These are phyloP conservation scores for Calephelis virginiensis DNA, from an alignment of 1,140 invertebrate species.

Conservation along the genomic window DNA sequence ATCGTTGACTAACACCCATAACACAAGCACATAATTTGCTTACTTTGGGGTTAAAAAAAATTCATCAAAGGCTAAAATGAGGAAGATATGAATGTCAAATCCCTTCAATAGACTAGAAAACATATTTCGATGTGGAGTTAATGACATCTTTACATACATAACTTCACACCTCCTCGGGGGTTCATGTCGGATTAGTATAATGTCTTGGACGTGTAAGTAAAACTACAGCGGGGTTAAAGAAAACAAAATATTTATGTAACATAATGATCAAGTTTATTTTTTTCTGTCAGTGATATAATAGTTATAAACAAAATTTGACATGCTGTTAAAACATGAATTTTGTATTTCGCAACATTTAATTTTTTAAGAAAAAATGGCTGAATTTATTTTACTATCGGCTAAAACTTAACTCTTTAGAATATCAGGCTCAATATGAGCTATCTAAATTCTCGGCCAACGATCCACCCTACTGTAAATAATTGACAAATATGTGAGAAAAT, in stretches of 20 bases:
- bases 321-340: constrained; percentile 58
- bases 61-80: too few relatives aligned
- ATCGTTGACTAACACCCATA: too few relatives aligned
- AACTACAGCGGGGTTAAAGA: constrained; percentile 28
- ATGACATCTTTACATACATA: too few relatives aligned
- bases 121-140: too few relatives aligned
- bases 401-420: constrained; percentile 68
- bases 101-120: too few relatives aligned
- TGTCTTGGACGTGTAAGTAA: too few relatives aligned
- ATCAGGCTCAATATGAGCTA: constrained; percentile 77
- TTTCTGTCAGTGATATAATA: constrained; percentile 68
- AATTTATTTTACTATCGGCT: constrained; percentile 65
- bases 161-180: too few relatives aligned
- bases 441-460: constrained; percentile 65
- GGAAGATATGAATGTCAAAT: too few relatives aligned
- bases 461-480: constrained; percentile 57
- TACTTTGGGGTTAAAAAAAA: too few relatives aligned
- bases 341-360: constrained; percentile 57
- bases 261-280: constrained; percentile 72
- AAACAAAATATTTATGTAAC: constrained; percentile 44
- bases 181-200: too few relatives aligned
- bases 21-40: too few relatives aligned
- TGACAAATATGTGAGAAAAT: constrained; percentile 48
- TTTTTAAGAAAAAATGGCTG: constrained; percentile 67
- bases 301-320: constrained; percentile 54